Evolutionary conservation across 2,888 invertebrate genomes (phyloP).

Genomic region (Xiphydria camelus): DNA sequence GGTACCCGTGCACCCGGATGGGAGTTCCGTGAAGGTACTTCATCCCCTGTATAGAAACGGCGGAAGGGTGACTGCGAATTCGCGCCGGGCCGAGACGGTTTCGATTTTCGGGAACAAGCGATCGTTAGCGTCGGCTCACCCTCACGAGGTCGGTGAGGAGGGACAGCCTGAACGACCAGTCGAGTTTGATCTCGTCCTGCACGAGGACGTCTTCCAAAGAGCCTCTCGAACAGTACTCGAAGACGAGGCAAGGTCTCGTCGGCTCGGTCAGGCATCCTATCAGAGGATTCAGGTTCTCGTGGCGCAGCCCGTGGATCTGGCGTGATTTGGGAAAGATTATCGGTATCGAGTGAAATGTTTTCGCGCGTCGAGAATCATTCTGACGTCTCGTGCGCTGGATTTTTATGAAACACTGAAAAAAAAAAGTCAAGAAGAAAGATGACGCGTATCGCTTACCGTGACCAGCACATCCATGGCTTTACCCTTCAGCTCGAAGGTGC

Average conservation of each 20-base stretch:
- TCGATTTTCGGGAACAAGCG: too few species aligned
- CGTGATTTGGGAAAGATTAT: too few species aligned
- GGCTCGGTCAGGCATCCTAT: constrained; percentile 84
- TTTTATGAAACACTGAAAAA: too few species aligned
- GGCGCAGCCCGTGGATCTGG: constrained; percentile 80
- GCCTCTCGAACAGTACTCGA: constrained; percentile 85
- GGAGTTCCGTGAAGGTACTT: constrained; percentile 85
- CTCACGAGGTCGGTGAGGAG: constrained; percentile 89
- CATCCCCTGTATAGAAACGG: constrained; percentile 86
- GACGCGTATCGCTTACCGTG: constrained; percentile 60
- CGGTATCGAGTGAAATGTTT: too few species aligned
- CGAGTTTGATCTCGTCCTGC: constrained; percentile 88
- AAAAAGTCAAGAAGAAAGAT: too few species aligned
- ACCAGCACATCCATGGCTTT: constrained; percentile 80
- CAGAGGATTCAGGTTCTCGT: constrained; percentile 89
- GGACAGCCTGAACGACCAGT: constrained; percentile 94
- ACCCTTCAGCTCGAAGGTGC: constrained; percentile 74
- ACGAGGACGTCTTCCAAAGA: constrained; percentile 86
- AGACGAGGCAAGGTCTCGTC: constrained; percentile 78
- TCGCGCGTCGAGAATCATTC: too few species aligned
- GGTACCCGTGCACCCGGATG: constrained; percentile 81
- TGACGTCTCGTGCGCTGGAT: too few species aligned
- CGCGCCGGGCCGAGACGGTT: too few species aligned
- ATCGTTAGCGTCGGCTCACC: constrained; percentile 57
- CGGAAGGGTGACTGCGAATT: background rate